A percentile compares a stretch with the other conserved stretches of the same genome.
Conservation (phyloP, 2,888 invertebrate species). For the Phalera bucephala region DNA sequence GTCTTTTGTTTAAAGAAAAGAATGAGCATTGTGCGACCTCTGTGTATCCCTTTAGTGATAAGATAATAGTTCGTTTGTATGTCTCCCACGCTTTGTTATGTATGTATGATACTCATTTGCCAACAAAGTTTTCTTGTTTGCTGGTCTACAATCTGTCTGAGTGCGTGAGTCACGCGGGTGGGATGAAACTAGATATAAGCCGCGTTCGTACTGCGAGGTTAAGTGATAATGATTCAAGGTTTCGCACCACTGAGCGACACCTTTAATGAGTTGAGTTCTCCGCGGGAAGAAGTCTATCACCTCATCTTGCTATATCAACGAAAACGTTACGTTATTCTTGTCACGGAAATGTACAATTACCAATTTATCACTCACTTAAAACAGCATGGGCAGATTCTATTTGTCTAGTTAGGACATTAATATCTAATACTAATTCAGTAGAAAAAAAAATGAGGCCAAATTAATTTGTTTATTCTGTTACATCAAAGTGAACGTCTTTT, state of each 20-base stretch:
- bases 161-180: conserved; percentile 64
- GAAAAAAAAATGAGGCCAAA: no score
- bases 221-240: conserved; percentile 35
- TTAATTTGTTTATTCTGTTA: conserved; percentile 4
- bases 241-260: conserved; percentile 15
- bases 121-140: conserved; percentile 43
- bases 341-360: conserved; percentile 3
- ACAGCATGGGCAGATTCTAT: background rate
- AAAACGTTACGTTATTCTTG: conserved; percentile 4
- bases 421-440: background rate
- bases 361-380: conserved; percentile 4
- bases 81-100: conserved; percentile 20
- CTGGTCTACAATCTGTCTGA: conserved; percentile 65
- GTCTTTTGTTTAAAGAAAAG: background rate
- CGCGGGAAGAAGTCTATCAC: conserved; percentile 24
- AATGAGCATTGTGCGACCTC: background rate
- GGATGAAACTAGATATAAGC: conserved; percentile 43
- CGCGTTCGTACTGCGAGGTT: conserved; percentile 18
- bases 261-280: conserved; percentile 17
- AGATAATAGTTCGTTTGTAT: conserved; percentile 20
- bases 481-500: conserved; percentile 16
- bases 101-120: conserved; percentile 28
- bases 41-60: conserved; percentile 1
- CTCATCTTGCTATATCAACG: conserved; percentile 10
- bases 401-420: background rate